Percentiles rank a stretch among this genome's conserved stretches.
phyloP scores from a whole-genome alignment of 2,797 vertebrate genomes.

The Catostomus latipinnis region DNA sequence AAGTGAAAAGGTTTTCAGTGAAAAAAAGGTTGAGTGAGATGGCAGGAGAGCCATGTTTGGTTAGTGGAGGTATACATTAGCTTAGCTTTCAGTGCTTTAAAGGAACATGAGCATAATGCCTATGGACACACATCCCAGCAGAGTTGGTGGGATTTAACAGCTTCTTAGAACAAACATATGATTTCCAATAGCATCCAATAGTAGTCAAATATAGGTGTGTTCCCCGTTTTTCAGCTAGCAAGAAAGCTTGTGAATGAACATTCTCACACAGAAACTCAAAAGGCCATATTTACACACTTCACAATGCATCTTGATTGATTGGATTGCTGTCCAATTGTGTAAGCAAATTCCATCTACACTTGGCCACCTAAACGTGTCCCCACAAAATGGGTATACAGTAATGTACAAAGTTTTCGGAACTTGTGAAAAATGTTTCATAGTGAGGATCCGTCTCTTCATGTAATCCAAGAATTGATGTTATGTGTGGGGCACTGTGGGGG shows the following conservation, averaged over 20 bases:
- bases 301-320: no score
- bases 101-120: constrained; percentile 22
- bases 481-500: no score
- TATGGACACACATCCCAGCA: constrained; percentile 30
- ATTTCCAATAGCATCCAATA: background rate
- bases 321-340: no score
- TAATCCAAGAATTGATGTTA: no score
- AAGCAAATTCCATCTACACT: no score
- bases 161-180: constrained; percentile 41
- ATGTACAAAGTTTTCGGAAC: no score
- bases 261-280: background rate
- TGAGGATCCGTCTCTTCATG: no score
- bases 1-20: constrained; percentile 45
- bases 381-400: no score
- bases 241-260: background rate
- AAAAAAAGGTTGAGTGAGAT: constrained; percentile 36
- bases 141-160: constrained; percentile 22
- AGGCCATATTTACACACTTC: no score
- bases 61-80: constrained; percentile 24
- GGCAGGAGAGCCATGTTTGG: constrained; percentile 30
- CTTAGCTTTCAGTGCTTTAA: constrained; percentile 27
- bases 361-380: no score
- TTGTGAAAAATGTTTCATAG: no score
- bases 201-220: constrained; percentile 28
- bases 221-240: background rate